Percentiles rank a stretch among this genome's conserved stretches.
phyloP scores from a whole-genome alignment of 2,888 invertebrate species.

The Drosophila setosimentum region DNA sequence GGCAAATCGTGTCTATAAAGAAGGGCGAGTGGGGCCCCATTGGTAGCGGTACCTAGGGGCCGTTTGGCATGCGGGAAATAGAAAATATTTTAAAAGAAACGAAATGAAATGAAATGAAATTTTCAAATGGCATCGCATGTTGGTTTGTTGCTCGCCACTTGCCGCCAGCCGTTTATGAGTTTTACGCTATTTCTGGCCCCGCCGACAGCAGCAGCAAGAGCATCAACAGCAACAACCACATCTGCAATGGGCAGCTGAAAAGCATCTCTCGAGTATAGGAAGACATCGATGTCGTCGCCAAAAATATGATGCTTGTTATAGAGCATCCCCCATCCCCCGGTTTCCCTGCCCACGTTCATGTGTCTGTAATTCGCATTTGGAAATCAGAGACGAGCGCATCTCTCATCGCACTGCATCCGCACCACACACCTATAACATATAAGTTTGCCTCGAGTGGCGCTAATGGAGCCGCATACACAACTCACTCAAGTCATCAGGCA shows the following conservation, averaged over 20 bases:
- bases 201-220: conserved; percentile 62
- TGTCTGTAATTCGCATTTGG: conserved; percentile 72
- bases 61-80: conserved; percentile 80
- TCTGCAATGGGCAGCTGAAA: conserved; percentile 62
- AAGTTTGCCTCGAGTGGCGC: conserved; percentile 60
- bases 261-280: conserved; percentile 64
- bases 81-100: conserved; percentile 72
- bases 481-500: conserved; percentile 2
- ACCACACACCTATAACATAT: conserved; percentile 16
- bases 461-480: conserved; percentile 45
- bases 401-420: conserved; percentile 24
- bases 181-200: conserved; percentile 78
- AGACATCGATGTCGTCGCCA: conserved; percentile 63
- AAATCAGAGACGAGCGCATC: conserved; percentile 52
- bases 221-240: conserved; percentile 35
- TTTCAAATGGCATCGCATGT: conserved; percentile 79
- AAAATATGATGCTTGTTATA: conserved; percentile 69
- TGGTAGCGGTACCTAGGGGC: conserved; percentile 72
- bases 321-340: conserved; percentile 21
- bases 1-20: conserved; percentile 8
- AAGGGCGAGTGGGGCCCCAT: conserved; percentile 39
- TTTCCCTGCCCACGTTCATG: background rate
- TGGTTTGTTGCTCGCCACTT: conserved; percentile 47
- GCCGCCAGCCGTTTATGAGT: conserved; percentile 72
- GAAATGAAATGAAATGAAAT: conserved; percentile 62